phyloP scores from a whole-genome alignment of 2,888 invertebrate genomes.

The Icerya purchasi region DNA sequence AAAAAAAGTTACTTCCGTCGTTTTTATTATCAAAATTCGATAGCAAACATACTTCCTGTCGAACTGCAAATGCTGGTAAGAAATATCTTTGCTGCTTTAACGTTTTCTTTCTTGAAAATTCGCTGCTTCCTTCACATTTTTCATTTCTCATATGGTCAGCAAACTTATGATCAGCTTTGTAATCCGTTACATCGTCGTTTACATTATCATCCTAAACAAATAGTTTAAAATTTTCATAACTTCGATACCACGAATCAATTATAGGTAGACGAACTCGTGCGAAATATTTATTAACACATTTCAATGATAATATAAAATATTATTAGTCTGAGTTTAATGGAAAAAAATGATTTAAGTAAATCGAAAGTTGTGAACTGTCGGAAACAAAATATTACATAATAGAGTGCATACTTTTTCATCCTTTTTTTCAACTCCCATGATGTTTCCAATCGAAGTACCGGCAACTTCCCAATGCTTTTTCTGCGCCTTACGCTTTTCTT shows the following conservation, averaged over 20 bases:
- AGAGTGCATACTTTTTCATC: constrained; percentile 34
- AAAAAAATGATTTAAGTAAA: background rate
- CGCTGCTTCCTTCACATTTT: constrained; percentile 40
- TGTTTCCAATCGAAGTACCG: constrained; percentile 85
- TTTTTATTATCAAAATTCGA: too few species aligned
- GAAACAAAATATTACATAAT: constrained; percentile 7
- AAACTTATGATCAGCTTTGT: constrained; percentile 85
- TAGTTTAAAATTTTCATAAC: too few species aligned
- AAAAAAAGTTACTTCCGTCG: too few species aligned
- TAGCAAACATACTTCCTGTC: constrained; percentile 51
- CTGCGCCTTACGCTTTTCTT: constrained; percentile 87
- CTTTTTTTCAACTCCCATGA: constrained; percentile 74
- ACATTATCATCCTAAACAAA: constrained; percentile 30
- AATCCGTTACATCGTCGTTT: constrained; percentile 56
- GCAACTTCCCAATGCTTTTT: constrained; percentile 98
- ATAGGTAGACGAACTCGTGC: too few species aligned
- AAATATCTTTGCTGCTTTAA: constrained; percentile 72
- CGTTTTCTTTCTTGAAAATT: constrained; percentile 68
- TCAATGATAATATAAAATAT: background rate
- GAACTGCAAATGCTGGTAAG: constrained; percentile 84
- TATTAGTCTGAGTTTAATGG: background rate
- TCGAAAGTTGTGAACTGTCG: background rate
- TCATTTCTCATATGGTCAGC: constrained; percentile 73
- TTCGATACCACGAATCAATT: too few species aligned
- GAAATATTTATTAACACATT: too few species aligned